Conservation (phyloP, 1,140 invertebrate species). For the Pachypeltis micranthus region DNA sequence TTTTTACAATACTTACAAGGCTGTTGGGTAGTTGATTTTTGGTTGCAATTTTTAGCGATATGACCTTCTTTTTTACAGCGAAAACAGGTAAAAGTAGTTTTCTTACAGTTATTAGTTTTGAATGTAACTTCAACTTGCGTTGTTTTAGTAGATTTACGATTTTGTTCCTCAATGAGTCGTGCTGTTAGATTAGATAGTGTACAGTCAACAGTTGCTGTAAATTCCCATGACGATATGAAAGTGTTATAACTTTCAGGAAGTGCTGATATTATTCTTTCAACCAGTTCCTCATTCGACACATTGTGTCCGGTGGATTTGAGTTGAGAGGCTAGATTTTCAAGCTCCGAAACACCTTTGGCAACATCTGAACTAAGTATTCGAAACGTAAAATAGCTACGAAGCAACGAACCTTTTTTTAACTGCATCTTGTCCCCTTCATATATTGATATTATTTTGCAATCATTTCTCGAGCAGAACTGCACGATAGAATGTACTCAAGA, state of each 20-base stretch:
- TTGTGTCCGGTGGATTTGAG: neutral
- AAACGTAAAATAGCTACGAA: neutral
- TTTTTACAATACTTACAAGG: too few relatives aligned
- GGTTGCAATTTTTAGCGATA: neutral
- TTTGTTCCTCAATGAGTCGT: neutral
- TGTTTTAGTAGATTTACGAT: neutral
- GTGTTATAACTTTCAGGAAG: neutral
- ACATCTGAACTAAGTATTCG: neutral
- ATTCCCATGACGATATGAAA: neutral
- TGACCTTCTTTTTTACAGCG: neutral
- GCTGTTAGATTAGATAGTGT: neutral
- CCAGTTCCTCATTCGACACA: neutral
- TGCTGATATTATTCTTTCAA: neutral
- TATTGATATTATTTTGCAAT: neutral
- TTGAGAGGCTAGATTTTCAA: neutral
- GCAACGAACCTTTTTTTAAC: neutral
- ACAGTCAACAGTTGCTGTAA: neutral
- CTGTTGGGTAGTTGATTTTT: too few relatives aligned
- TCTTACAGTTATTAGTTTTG: neutral
- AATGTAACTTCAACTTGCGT: neutral
- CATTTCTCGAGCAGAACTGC: neutral
- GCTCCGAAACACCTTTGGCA: neutral
- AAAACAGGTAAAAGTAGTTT: neutral
- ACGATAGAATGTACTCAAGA: neutral
- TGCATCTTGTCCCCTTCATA: neutral